These are phyloP conservation scores for Alouatta palliata DNA, from an alignment of 2,113 vertebrate species.

Conservation along the genomic window DNA sequence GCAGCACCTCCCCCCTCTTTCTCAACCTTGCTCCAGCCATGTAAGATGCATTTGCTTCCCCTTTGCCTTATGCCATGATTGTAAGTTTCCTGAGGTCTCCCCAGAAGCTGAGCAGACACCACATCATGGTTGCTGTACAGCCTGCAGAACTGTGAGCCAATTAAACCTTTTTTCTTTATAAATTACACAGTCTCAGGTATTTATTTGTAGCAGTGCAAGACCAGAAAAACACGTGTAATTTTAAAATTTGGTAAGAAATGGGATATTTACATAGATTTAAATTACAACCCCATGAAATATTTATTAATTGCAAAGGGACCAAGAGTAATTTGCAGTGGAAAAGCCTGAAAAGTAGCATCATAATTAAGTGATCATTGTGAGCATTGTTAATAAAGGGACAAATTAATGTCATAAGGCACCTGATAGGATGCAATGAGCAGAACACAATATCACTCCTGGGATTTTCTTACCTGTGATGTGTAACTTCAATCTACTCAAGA, in stretches of 20 bases:
- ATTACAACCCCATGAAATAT: background rate
- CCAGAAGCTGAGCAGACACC: no score
- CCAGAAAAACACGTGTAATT: background rate
- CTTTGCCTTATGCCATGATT: no score
- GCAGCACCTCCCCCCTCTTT: no score
- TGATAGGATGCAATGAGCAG: background rate
- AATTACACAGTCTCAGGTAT: no score
- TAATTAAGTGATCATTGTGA: background rate
- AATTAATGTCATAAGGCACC: background rate
- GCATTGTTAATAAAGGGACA: background rate
- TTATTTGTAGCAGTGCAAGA: no score
- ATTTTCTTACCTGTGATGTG: background rate
- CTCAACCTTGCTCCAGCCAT: no score
- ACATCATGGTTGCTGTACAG: no score
- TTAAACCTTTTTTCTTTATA: no score
- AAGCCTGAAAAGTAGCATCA: background rate
- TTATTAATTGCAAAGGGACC: background rate
- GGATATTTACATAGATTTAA: background rate
- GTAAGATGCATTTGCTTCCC: no score
- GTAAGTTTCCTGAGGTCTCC: no score
- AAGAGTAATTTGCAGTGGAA: background rate
- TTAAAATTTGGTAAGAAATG: background rate
- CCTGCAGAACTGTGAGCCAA: no score
- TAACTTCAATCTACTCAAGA: background rate
- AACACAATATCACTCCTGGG: background rate